Evolutionary conservation across 2,113 vertebrate genomes (phyloP), one percentile per base, ranked within the genome.

Genomic region (Hemichromis elongatus): DNA sequence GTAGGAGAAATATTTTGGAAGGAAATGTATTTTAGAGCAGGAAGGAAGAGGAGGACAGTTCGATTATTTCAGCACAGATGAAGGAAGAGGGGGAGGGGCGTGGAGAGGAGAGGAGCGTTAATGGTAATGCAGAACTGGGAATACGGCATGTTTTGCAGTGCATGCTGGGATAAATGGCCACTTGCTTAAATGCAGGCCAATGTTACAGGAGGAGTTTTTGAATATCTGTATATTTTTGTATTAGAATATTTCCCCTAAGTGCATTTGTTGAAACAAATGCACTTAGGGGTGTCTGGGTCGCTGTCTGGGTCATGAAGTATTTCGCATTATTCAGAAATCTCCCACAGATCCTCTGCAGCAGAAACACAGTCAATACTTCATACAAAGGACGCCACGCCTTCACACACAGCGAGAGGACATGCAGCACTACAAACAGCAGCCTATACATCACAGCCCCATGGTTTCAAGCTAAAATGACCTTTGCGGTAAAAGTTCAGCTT

Each of bases 341-440:
- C 68, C 3, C 42, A 19, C 24, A 75, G 42, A 75, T 50, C 9
- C 40, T 47, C 68, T 73, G 68, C 42, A 30, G 45, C 0, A 5
- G 1, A 50, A 28, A 75, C 61, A 21, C 16, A 50, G 45, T 50
- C 45, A 50, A 52, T n/a, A 52, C 26, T 12, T 75, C 70, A 75
- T 5, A 5, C 5, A 78, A 63, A 73, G 61, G 81, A 80, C 81
- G 21, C 12, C 86, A 16, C 12, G 33, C 40, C 52, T 86, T 9
- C 78, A 30, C 11, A 50, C 26, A 2, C 45, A 7, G 59, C 40
- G 19, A 19, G 59, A 80, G 78, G 53, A 87, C 80, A 28, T 7
- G 63, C 63, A 70, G 63, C 24, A 30, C 68, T 30, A 21, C 26
- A 9, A 26, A 19, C 56, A 78, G 59, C 1, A 9, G 54, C 21